phyloP scores from a whole-genome alignment of 2,888 invertebrate genomes.

The Cheilosia pagana region DNA sequence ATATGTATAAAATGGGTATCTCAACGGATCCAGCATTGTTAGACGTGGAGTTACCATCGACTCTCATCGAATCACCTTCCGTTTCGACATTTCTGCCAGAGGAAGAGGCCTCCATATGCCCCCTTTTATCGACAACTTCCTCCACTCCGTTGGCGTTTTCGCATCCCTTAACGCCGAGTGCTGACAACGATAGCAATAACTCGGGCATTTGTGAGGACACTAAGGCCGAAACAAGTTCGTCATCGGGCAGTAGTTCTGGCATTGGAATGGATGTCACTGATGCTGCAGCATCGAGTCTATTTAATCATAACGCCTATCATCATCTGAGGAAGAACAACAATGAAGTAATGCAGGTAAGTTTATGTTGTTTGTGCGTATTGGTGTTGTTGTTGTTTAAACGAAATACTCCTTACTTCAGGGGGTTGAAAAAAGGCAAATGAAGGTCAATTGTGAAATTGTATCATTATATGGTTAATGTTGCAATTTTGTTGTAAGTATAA shows the following conservation, averaged over 20 bases:
- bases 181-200: slow-evolving; percentile 83
- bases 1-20: slow-evolving; percentile 80
- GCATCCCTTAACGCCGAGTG: slow-evolving; percentile 86
- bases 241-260: slow-evolving; percentile 81
- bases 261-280: slow-evolving; percentile 81
- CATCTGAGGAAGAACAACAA: slow-evolving; percentile 81
- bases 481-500: too few relatives aligned
- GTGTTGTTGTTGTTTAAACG: neutral
- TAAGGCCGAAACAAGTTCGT: slow-evolving; percentile 81
- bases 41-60: slow-evolving; percentile 80
- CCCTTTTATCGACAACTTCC: slow-evolving; percentile 86
- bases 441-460: slow-evolving; percentile 59
- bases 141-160: slow-evolving; percentile 86
- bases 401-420: neutral
- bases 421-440: slow-evolving; percentile 53
- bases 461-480: neutral
- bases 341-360: slow-evolving; percentile 78
- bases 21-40: slow-evolving; percentile 81
- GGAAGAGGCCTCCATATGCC: slow-evolving; percentile 88
- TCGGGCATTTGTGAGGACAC: slow-evolving; percentile 80
- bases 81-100: slow-evolving; percentile 84
- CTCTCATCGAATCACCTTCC: slow-evolving; percentile 81
- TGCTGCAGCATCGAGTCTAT: slow-evolving; percentile 78
- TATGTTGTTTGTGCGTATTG: neutral
- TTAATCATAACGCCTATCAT: slow-evolving; percentile 81